phyloP scores from a whole-genome alignment of 2,888 invertebrate species.

The Cataglyphis albicans region DNA sequence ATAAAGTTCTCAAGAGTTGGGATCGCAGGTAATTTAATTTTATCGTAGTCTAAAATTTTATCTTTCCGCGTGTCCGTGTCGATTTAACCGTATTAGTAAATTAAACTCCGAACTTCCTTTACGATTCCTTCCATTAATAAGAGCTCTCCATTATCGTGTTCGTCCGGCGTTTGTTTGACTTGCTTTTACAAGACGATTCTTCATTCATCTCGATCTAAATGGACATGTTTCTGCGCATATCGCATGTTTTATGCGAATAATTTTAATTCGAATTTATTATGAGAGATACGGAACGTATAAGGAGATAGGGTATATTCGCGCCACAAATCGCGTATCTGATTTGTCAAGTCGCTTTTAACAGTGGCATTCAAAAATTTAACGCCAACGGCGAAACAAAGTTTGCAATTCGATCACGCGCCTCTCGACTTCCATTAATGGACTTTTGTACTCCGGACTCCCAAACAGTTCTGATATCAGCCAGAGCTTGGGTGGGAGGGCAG shows the following conservation, averaged over 20 bases:
- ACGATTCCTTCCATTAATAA: conserved; percentile 53
- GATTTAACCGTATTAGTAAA: conserved; percentile 52
- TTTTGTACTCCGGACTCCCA: conserved; percentile 67
- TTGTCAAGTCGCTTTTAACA: conserved; percentile 49
- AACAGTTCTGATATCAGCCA: conserved; percentile 60
- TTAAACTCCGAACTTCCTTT: conserved; percentile 43
- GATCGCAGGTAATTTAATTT: conserved; percentile 47
- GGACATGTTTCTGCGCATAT: not conserved
- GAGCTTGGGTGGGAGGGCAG: conserved; percentile 2
- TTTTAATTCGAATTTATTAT: not conserved
- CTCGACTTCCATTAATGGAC: conserved; percentile 65
- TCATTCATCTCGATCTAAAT: not conserved
- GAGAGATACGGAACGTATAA: not conserved
- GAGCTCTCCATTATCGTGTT: conserved; percentile 13
- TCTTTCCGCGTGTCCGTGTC: conserved; percentile 19
- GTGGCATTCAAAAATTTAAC: conserved; percentile 41
- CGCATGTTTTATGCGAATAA: conserved; percentile 1
- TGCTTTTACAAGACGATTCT: not conserved
- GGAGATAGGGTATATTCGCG: conserved; percentile 18
- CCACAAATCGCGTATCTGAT: conserved; percentile 25
- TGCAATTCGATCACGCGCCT: conserved; percentile 44
- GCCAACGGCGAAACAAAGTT: conserved; percentile 47
- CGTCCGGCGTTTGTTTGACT: not conserved
- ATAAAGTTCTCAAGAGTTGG: conserved; percentile 27
- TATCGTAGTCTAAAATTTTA: conserved; percentile 55